phyloP scores from a whole-genome alignment of 2,113 vertebrate species.

The Ictidomys tridecemlineatus region DNA sequence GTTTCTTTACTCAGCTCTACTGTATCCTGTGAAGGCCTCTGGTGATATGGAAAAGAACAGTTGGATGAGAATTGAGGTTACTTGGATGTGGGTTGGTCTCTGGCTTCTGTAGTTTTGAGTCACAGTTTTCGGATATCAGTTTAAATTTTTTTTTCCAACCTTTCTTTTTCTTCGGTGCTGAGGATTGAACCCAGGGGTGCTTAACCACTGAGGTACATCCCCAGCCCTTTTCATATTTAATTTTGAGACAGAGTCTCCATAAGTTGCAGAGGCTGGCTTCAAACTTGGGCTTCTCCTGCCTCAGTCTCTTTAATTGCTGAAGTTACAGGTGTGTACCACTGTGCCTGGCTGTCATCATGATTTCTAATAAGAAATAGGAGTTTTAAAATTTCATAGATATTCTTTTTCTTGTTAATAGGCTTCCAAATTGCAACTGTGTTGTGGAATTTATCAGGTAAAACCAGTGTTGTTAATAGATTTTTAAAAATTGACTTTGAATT shows the following conservation, averaged over 20 bases:
- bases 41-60: not conserved
- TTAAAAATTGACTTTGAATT: constrained; percentile 15
- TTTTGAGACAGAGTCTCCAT: no score
- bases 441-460: not conserved
- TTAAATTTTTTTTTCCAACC: not conserved
- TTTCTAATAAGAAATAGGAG: not conserved
- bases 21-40: not conserved
- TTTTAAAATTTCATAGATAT: not conserved
- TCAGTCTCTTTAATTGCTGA: no score
- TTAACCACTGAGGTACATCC: not conserved
- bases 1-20: not conserved
- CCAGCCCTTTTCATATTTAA: no score
- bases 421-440: not conserved
- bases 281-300: no score
- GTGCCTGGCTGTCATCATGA: no score
- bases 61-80: not conserved
- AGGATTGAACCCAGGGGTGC: not conserved
- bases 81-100: not conserved
- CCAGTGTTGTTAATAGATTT: not conserved
- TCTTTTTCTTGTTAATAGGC: not conserved
- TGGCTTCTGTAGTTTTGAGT: not conserved
- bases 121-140: not conserved
- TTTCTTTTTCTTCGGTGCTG: not conserved
- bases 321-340: no score
- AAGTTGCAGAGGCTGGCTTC: no score